A percentile compares a stretch with the other conserved stretches of the same genome.
These are phyloP conservation scores for Ceratosolen solmsi DNA, from an alignment of 1,140 invertebrate species.

Conservation along the genomic window DNA sequence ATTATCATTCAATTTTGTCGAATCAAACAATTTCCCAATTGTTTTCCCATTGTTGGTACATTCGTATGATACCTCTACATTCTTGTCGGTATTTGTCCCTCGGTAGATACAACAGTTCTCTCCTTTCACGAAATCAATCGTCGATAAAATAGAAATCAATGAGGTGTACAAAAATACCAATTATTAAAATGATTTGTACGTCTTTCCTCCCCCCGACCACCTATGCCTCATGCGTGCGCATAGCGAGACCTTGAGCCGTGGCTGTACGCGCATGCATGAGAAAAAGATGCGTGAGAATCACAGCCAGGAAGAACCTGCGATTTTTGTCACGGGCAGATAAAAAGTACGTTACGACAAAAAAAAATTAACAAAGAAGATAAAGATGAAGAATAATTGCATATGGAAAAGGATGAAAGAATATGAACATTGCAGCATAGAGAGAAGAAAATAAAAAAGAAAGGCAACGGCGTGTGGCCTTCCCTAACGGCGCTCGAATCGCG, in stretches of 20 bases:
- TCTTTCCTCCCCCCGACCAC: too few species aligned
- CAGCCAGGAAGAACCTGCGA: background rate
- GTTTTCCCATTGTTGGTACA: too few species aligned
- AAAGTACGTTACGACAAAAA: background rate
- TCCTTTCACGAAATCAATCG: too few species aligned
- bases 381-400: background rate
- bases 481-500: background rate
- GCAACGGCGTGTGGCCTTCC: background rate
- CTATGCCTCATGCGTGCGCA: background rate
- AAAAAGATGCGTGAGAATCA: conserved; percentile 4
- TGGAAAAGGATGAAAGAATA: background rate
- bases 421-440: background rate
- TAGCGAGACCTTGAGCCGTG: conserved; percentile 7
- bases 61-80: too few species aligned
- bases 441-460: conserved; percentile 16
- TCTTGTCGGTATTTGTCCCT: too few species aligned
- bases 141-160: too few species aligned
- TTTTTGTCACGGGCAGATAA: too few species aligned
- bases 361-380: background rate
- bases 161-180: too few species aligned
- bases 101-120: too few species aligned
- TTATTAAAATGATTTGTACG: too few species aligned
- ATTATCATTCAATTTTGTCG: too few species aligned
- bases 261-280: background rate
- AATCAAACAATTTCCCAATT: too few species aligned